Evolutionary conservation across 30 jellyfish, hydroid and myxozoan species (phyloP), one percentile per base, ranked within the genome.

Genomic region (Sanderia malayensis): DNA sequence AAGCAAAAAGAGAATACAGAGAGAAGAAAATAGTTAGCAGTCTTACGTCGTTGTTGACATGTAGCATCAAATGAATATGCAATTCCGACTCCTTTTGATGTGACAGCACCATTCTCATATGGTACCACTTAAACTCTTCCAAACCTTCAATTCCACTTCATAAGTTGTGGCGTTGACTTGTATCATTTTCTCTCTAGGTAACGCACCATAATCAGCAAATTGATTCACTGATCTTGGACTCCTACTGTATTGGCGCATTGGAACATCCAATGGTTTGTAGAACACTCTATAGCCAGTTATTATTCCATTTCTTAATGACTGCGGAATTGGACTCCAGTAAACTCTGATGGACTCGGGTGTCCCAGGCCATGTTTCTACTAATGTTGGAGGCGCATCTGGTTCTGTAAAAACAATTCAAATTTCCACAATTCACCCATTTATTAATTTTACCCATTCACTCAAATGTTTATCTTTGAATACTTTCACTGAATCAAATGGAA

Each of bases 311-410:
- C 87, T 46, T 28, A 31, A 32, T 32, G 87, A 76, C 58, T 76
- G 80, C 24, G 87, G 87, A 1, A 76, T 76, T 1, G 87, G 87
- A 33, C 73, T 76, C 87, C 87, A 76, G 87, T 6, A 76, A 17
- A 76, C 65, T 23, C 62, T 47, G 45, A 76, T 61, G 1, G 87
- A 64, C 21, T 76, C 80, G 10, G 69, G 29, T 53, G 27, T 31
- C 1, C 73, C 67, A n/a, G 87, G 87, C 87, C 87, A 76, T 15
- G 87, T 61, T 49, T 76, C 87, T 2, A 76, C 73, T 3, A 29
- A 19, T 44, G 87, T 44, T 21, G 87, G 87, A 21, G 87, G 73
- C 13, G 66, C 87, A 44, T 76, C 87, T 41, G 87, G 87, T 8
- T 10, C 87, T 76, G n/a, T 18, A 74, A 73, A 25, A 13, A 30